Percentiles rank a stretch among this genome's conserved stretches.
phyloP scores from a whole-genome alignment of 2,113 vertebrate species.

The Chloropsis hardwickii region DNA sequence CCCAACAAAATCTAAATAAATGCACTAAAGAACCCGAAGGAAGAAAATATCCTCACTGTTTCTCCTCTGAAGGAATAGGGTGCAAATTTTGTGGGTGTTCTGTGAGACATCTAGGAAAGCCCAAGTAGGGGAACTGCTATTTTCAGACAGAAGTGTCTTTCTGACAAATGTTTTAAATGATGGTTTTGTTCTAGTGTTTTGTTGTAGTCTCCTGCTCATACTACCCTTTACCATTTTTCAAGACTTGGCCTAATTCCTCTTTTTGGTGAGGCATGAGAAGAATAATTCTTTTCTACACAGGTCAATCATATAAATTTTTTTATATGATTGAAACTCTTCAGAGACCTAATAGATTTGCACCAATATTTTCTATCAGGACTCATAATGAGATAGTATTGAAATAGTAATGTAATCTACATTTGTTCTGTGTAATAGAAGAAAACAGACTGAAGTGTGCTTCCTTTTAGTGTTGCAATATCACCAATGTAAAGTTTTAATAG shows the following conservation, averaged over 20 bases:
- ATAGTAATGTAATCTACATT: not conserved
- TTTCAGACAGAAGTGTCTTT: not conserved
- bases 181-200: not conserved
- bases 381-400: not conserved
- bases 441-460: not conserved
- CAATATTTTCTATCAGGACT: not conserved
- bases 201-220: not conserved
- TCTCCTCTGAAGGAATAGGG: not conserved
- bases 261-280: not conserved
- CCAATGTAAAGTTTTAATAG: not conserved
- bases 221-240: not conserved
- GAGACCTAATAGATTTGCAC: not conserved
- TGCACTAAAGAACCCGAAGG: not conserved
- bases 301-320: not conserved
- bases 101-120: not conserved
- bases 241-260: not conserved
- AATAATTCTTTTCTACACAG: not conserved
- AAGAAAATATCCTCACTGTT: not conserved
- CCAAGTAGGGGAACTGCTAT: not conserved
- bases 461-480: not conserved
- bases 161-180: not conserved
- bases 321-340: not conserved
- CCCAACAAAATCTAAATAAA: not conserved
- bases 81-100: not conserved
- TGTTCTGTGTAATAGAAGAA: not conserved